phyloP scores from a whole-genome alignment of 2,113 vertebrate species.

The Prionailurus viverrinus region DNA sequence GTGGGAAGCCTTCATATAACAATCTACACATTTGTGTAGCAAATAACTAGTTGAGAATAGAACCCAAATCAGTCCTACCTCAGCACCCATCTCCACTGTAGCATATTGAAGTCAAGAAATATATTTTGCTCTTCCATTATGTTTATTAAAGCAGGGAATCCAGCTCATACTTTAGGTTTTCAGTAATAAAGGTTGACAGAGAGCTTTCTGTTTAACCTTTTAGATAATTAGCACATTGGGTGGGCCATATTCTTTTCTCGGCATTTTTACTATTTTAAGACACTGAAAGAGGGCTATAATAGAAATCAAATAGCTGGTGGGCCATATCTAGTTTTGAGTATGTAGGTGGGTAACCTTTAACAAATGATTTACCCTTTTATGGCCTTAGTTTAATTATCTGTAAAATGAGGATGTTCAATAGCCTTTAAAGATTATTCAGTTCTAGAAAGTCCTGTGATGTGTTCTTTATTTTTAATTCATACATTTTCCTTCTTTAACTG shows the following conservation, averaged over 20 bases:
- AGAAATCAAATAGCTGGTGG: neutral
- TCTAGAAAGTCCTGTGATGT: neutral
- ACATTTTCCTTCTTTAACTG: neutral
- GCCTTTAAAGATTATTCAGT: conserved; percentile 15
- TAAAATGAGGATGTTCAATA: conserved; percentile 44
- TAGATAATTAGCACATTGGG: conserved; percentile 6
- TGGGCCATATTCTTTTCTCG: neutral
- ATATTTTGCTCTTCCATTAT: neutral
- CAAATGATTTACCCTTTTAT: conserved; percentile 11
- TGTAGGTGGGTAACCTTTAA: neutral
- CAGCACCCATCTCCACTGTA: neutral
- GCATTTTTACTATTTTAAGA: neutral
- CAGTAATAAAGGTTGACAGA: neutral
- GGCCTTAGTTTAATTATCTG: conserved; percentile 52
- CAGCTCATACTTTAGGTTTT: conserved; percentile 14
- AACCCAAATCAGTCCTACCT: neutral
- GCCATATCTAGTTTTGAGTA: neutral
- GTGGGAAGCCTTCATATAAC: neutral
- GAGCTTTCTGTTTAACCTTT: neutral
- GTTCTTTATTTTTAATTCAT: conserved; percentile 26
- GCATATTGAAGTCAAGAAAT: neutral
- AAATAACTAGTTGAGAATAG: neutral
- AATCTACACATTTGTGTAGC: neutral
- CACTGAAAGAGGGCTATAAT: neutral
- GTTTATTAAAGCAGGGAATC: neutral